phyloP scores from a whole-genome alignment of 2,888 invertebrate species.

The Melanargia galathea region DNA sequence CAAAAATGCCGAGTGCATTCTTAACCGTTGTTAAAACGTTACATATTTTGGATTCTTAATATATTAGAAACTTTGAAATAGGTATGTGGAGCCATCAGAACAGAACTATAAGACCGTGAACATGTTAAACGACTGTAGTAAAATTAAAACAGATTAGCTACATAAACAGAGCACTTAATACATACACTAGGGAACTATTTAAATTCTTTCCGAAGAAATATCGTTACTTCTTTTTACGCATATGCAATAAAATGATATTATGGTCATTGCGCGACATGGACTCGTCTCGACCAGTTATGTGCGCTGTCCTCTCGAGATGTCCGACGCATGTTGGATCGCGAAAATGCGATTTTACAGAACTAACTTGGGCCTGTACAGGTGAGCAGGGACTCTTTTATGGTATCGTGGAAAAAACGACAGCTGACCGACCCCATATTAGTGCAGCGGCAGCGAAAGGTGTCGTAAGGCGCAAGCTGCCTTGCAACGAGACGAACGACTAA shows the following conservation, averaged over 20 bases:
- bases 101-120: not conserved
- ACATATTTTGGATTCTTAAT: constrained; percentile 13
- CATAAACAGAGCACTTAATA: not conserved
- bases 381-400: constrained; percentile 51
- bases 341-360: constrained; percentile 48
- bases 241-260: constrained; percentile 28
- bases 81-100: not conserved
- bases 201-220: constrained; percentile 24
- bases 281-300: constrained; percentile 34
- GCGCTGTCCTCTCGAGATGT: constrained; percentile 47
- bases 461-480: constrained; percentile 48
- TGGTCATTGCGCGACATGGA: constrained; percentile 27
- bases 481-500: constrained; percentile 46
- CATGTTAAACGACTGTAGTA: not conserved
- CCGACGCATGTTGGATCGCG: constrained; percentile 44
- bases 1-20: constrained; percentile 26
- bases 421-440: constrained; percentile 56
- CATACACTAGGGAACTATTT: constrained; percentile 16
- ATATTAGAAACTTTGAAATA: not conserved
- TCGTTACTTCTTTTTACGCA: constrained; percentile 25
- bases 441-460: constrained; percentile 59
- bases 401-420: constrained; percentile 57
- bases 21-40: constrained; percentile 15
- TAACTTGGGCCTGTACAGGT: constrained; percentile 52
- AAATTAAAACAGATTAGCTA: not conserved